A percentile compares a stretch with the other conserved stretches of the same genome.
phyloP scores from a whole-genome alignment of 2,797 vertebrate species.

The Bothrops alternatus region DNA sequence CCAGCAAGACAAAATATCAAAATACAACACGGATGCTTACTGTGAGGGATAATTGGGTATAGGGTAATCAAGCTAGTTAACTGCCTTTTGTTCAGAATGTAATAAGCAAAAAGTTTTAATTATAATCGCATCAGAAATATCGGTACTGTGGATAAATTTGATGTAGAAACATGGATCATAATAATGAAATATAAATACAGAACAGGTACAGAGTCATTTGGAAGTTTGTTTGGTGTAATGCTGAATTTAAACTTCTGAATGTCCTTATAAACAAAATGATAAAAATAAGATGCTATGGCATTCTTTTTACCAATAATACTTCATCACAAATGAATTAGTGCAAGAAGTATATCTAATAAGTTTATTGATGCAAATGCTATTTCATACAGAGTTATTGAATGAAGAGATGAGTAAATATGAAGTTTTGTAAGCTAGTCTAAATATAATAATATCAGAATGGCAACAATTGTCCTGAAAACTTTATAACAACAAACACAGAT shows the following conservation, averaged over 20 bases:
- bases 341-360: neutral
- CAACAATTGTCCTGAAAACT: neutral
- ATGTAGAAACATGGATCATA: neutral
- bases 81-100: neutral
- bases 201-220: neutral
- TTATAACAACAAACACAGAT: neutral
- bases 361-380: neutral
- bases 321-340: neutral
- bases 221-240: neutral
- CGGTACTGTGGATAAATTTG: neutral
- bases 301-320: neutral
- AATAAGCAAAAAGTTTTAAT: neutral
- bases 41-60: neutral
- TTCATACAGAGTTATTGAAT: neutral
- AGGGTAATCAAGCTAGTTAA: neutral
- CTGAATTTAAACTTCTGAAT: neutral
- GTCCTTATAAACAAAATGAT: neutral
- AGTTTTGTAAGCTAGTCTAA: neutral
- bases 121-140: neutral
- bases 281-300: neutral
- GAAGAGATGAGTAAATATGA: neutral
- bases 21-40: neutral
- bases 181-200: neutral
- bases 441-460: neutral
- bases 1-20: neutral